These are phyloP conservation scores for Nephrocerus scutellatus DNA, from an alignment of 2,888 invertebrate species.

Conservation along the genomic window DNA sequence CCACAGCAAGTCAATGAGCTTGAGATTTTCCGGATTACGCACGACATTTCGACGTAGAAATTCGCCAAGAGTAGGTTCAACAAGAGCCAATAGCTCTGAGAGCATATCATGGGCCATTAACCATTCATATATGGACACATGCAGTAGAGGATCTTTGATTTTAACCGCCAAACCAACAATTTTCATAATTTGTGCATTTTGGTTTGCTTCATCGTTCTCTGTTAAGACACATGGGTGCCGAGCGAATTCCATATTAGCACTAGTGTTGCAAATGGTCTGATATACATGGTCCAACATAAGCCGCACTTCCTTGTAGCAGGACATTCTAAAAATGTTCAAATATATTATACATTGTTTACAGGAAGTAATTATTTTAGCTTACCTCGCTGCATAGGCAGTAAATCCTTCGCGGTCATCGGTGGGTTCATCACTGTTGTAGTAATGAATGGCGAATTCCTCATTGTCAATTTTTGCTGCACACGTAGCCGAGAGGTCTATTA, in stretches of 20 bases:
- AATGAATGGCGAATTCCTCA: constrained; percentile 78
- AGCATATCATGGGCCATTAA: constrained; percentile 70
- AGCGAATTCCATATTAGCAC: constrained; percentile 34
- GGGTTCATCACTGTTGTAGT: constrained; percentile 76
- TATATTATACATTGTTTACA: not conserved
- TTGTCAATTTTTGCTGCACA: constrained; percentile 86
- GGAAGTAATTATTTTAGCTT: constrained; percentile 3
- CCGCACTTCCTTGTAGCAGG: constrained; percentile 82
- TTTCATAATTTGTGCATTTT: constrained; percentile 50
- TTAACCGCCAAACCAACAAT: constrained; percentile 62
- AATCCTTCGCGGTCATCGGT: constrained; percentile 78
- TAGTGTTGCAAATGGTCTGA: constrained; percentile 33
- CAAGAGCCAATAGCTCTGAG: constrained; percentile 57
- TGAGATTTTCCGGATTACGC: constrained; percentile 54
- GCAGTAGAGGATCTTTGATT: constrained; percentile 78
- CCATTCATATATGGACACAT: constrained; percentile 91
- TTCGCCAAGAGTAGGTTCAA: constrained; percentile 48
- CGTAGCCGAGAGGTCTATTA: constrained; percentile 78
- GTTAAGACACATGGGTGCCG: constrained; percentile 19
- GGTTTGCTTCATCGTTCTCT: constrained; percentile 27
- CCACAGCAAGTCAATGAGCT: constrained; percentile 80
- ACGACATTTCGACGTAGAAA: constrained; percentile 46
- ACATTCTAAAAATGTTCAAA: constrained; percentile 56
- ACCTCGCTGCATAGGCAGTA: constrained; percentile 60
- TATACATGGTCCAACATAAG: constrained; percentile 60